These are phyloP conservation scores for Prorops nasuta DNA, from an alignment of 1,140 invertebrate species.

Conservation along the genomic window DNA sequence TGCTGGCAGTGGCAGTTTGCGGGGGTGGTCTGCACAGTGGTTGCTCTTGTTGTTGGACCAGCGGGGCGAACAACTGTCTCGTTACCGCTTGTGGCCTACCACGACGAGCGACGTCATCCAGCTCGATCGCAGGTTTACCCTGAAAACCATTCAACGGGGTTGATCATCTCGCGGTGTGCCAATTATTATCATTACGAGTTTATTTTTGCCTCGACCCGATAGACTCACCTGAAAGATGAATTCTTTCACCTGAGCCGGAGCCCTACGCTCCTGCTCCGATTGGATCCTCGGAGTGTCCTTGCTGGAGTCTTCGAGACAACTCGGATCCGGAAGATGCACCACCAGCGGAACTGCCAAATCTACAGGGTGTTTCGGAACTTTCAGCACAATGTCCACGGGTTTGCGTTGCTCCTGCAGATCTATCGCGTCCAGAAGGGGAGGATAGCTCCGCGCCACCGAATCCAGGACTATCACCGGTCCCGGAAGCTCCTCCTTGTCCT, in stretches of 20 bases:
- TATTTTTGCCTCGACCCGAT: too few species aligned
- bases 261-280: too few species aligned
- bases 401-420: neutral
- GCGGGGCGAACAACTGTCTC: constrained; percentile 52
- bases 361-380: too few species aligned
- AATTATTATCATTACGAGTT: too few species aligned
- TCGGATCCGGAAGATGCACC: too few species aligned
- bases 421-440: neutral
- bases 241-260: too few species aligned
- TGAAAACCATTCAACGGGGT: constrained; percentile 23
- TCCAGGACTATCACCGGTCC: too few species aligned
- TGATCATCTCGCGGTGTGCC: neutral
- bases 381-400: too few species aligned
- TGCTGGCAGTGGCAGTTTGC: constrained; percentile 70
- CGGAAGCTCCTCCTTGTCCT: constrained; percentile 24
- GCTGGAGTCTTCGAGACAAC: too few species aligned
- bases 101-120: constrained; percentile 6
- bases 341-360: too few species aligned
- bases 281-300: too few species aligned
- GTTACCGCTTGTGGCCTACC: constrained; percentile 34
- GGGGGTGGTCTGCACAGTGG: constrained; percentile 51
- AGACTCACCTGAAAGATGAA: constrained; percentile 31
- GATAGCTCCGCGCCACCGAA: too few species aligned
- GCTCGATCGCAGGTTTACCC: constrained; percentile 34
- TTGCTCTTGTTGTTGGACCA: constrained; percentile 33